Percentiles rank a stretch among this genome's conserved stretches.
Conservation (phyloP, 2,113 vertebrate genomes). For the Elachura formosa region DNA sequence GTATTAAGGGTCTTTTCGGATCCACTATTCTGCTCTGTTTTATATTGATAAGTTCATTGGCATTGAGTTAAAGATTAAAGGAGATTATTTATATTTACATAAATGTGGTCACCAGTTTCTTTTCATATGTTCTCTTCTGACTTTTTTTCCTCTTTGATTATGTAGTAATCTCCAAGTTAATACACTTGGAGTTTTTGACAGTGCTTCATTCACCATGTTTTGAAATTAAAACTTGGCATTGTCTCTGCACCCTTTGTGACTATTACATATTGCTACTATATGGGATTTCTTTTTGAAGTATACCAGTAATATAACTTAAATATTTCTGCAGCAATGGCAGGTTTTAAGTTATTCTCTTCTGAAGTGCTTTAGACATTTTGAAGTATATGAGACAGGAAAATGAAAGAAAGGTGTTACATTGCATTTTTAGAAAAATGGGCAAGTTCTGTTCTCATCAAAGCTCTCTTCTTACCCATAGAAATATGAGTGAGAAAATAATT, state of each 20-base stretch:
- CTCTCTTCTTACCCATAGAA: neutral
- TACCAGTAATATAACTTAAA: neutral
- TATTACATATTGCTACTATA: neutral
- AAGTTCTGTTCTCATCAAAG: neutral
- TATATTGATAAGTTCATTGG: neutral
- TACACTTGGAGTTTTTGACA: neutral
- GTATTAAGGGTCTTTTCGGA: neutral
- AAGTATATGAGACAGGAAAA: neutral
- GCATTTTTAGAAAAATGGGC: neutral
- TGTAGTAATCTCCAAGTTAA: neutral
- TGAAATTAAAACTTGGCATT: neutral
- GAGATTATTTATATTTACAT: neutral
- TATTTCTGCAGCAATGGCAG: neutral
- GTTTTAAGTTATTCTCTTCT: neutral
- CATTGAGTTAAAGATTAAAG: neutral
- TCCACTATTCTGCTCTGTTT: neutral
- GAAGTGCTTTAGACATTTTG: neutral
- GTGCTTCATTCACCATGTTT: neutral
- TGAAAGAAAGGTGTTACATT: neutral
- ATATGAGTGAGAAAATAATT: neutral
- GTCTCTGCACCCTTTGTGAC: neutral
- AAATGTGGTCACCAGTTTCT: neutral
- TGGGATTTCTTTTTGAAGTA: neutral
- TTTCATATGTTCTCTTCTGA: neutral
- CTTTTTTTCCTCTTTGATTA: neutral